Conservation (phyloP, 1,140 invertebrate genomes). For the Capitella teleta region DNA sequence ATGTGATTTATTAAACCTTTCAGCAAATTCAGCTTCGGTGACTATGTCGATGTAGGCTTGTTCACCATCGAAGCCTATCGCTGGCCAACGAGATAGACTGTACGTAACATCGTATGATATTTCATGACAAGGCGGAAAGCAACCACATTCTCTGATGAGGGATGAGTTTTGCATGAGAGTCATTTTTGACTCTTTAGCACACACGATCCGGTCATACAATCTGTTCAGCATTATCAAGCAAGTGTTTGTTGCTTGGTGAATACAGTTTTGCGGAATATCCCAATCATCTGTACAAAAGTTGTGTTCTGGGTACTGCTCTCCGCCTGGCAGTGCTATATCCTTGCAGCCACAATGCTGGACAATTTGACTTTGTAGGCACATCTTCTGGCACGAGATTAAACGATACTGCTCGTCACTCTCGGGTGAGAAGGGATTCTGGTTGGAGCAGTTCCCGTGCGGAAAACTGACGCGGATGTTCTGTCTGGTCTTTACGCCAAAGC, state of each 20-base stretch:
- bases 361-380: constrained; percentile 8
- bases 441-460: constrained; percentile 9
- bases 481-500: constrained; percentile 13
- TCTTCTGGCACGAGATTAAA: constrained; percentile 10
- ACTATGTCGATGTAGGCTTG: constrained; percentile 11
- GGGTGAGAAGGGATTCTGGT: constrained; percentile 8
- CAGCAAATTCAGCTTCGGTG: constrained; percentile 5
- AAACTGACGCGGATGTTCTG: constrained; percentile 7
- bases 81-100: constrained; percentile 10
- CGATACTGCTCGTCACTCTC: constrained; percentile 21
- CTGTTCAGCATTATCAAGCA: background rate
- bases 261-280: constrained; percentile 6
- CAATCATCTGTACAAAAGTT: background rate
- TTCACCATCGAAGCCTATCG: constrained; percentile 9
- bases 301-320: background rate
- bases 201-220: constrained; percentile 7
- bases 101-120: constrained; percentile 9
- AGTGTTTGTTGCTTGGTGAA: constrained; percentile 1
- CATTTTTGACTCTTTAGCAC: background rate
- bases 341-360: constrained; percentile 7
- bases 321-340: constrained; percentile 2
- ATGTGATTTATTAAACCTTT: constrained; percentile 3
- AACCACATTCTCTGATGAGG: constrained; percentile 2
- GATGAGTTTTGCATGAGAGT: constrained; percentile 1
- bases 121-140: constrained; percentile 7